Evolutionary conservation across 2,888 invertebrate species (phyloP).

Genomic region (Enchytraeus crypticus): DNA sequence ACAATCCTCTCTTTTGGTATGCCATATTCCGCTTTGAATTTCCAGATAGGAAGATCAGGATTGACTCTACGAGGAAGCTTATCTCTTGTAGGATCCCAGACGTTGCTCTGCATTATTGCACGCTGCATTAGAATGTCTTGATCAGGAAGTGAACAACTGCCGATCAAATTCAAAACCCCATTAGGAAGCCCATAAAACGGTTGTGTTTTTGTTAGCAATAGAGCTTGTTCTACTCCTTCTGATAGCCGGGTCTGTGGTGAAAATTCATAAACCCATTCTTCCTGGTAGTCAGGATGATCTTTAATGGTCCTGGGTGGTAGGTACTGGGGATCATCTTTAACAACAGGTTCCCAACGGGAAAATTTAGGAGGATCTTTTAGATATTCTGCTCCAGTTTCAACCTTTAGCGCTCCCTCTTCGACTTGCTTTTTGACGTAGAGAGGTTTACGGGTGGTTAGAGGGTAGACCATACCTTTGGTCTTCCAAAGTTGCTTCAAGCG

Average conservation of each 20-base stretch:
- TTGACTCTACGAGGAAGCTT: constrained; percentile 67
- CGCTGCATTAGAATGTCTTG: constrained; percentile 35
- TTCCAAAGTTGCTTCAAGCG: constrained; percentile 18
- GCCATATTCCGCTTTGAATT: constrained; percentile 56
- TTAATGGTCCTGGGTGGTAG: constrained; percentile 14
- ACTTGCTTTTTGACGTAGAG: no score
- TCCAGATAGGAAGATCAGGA: constrained; percentile 60
- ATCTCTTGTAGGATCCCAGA: constrained; percentile 66
- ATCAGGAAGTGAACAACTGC: constrained; percentile 29
- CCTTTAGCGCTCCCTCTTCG: not conserved
- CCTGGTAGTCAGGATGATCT: constrained; percentile 53
- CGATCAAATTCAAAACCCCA: constrained; percentile 29
- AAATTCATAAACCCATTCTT: constrained; percentile 51
- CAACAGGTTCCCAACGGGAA: constrained; percentile 19
- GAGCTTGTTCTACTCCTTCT: constrained; percentile 58
- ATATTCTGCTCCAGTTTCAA: constrained; percentile 2
- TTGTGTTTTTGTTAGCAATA: constrained; percentile 67
- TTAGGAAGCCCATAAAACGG: constrained; percentile 41
- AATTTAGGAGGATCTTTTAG: constrained; percentile 6
- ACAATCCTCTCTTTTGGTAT: constrained; percentile 52
- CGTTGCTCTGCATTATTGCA: constrained; percentile 46
- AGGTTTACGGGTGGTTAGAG: not conserved
- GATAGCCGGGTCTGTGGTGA: constrained; percentile 15
- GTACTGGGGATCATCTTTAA: constrained; percentile 26
- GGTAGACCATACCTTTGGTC: no score